Conservation (phyloP, 2,113 vertebrate genomes). For the Condylura cristata region DNA sequence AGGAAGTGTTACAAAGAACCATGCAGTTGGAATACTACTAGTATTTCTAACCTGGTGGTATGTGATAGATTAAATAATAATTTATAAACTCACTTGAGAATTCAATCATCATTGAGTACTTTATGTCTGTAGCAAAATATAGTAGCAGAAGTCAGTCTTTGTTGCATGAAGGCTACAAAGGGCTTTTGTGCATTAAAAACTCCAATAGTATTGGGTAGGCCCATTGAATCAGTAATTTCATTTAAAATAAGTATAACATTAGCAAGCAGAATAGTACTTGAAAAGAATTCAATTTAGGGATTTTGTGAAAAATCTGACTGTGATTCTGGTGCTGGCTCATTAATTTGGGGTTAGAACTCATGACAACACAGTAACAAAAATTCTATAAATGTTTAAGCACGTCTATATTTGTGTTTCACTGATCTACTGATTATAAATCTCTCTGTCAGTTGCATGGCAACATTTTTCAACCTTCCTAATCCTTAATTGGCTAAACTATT, state of each 20-base stretch:
- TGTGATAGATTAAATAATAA: neutral
- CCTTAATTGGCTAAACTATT: constrained; percentile 33
- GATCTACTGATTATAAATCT: constrained; percentile 37
- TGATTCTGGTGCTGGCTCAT: neutral
- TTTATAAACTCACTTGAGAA: neutral
- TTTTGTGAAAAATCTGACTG: constrained; percentile 26
- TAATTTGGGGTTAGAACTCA: constrained; percentile 34
- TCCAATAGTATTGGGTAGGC: neutral
- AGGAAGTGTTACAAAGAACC: constrained; percentile 19
- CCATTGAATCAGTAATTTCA: neutral
- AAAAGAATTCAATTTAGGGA: constrained; percentile 22
- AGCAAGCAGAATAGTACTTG: neutral
- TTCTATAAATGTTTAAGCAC: constrained; percentile 47
- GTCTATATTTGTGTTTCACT: constrained; percentile 51
- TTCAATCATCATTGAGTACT: neutral
- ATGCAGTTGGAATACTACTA: neutral
- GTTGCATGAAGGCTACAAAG: neutral
- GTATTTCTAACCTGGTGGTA: neutral
- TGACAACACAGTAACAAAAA: neutral
- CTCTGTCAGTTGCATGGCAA: constrained; percentile 47
- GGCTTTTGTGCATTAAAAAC: neutral
- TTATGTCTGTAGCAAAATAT: neutral
- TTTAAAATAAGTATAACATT: neutral
- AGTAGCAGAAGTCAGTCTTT: neutral
- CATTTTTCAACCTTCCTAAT: constrained; percentile 39